A percentile compares a stretch with the other conserved stretches of the same genome.
Conservation (phyloP, 64 coral and sea anemone species). For the Cladopsammia gracilis region DNA sequence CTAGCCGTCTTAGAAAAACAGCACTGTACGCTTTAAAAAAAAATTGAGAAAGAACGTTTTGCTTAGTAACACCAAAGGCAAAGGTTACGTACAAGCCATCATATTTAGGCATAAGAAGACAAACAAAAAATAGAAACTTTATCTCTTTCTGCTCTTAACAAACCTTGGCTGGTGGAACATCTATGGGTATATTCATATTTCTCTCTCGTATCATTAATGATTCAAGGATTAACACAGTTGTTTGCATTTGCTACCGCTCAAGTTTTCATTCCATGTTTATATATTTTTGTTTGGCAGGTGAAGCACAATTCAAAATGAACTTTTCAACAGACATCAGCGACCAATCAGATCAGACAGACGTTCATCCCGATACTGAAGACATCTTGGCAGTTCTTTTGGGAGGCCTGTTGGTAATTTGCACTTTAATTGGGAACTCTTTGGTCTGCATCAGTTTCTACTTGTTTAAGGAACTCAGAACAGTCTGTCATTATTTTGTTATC, state of each 20-base stretch:
- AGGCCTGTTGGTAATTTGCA: slow-evolving; percentile 77
- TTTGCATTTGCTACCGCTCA: too few relatives aligned
- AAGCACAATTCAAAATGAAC: slow-evolving; percentile 49
- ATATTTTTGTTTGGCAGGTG: background rate
- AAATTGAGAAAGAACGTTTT: background rate
- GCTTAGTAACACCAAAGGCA: background rate
- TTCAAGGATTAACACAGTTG: background rate
- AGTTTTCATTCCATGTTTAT: background rate
- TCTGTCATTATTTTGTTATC: slow-evolving; percentile 95
- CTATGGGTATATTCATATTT: background rate
- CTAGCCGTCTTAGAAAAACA: too few relatives aligned
- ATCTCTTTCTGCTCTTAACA: background rate
- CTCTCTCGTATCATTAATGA: background rate
- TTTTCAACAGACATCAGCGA: slow-evolving; percentile 1
- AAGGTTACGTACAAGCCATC: background rate
- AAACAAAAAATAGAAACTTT: too few relatives aligned
- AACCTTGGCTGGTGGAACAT: background rate
- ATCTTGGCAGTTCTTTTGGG: slow-evolving; percentile 81
- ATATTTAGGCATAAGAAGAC: too few relatives aligned
- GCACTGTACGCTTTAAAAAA: too few relatives aligned
- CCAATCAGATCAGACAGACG: background rate
- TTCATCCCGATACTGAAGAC: slow-evolving; percentile 36
- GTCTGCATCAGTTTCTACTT: slow-evolving; percentile 88
- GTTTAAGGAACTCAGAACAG: slow-evolving; percentile 88
- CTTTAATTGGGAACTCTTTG: slow-evolving; percentile 84